Evolutionary conservation across 2,113 vertebrate genomes (phyloP).

Genomic region (Arothron firmamentum): DNA sequence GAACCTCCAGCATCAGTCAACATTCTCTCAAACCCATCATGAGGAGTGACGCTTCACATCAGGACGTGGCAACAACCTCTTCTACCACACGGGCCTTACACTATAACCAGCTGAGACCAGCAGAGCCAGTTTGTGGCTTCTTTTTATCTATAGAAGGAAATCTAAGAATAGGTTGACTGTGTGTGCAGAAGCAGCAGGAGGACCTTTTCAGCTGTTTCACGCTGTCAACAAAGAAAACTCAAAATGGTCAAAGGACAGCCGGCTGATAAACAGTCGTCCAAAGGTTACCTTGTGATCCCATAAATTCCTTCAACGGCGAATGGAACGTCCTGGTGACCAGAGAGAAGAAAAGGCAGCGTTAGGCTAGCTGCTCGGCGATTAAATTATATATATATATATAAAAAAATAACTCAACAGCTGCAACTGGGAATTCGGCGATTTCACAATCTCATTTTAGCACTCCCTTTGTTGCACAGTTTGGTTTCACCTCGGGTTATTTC

Average conservation of each 20-base stretch:
- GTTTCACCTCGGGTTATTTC: not conserved
- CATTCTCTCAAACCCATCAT: too few species aligned
- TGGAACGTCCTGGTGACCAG: conserved; percentile 61
- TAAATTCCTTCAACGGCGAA: conserved; percentile 72
- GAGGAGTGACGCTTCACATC: too few species aligned
- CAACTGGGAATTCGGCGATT: conserved; percentile 7
- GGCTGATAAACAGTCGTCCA: conserved; percentile 5
- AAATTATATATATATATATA: too few species aligned
- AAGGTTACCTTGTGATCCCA: conserved; percentile 79
- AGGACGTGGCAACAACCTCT: too few species aligned
- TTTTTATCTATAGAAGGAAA: too few species aligned
- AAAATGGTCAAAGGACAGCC: conserved; percentile 11
- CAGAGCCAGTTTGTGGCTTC: too few species aligned
- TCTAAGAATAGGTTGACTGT: too few species aligned
- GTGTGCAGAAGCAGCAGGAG: conserved; percentile 33
- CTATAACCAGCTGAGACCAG: too few species aligned
- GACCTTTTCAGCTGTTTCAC: conserved; percentile 64
- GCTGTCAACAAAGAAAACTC: conserved; percentile 72
- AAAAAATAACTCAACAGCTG: not conserved
- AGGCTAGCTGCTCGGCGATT: conserved; percentile 22
- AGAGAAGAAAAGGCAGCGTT: conserved; percentile 37
- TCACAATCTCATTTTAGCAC: conserved; percentile 23
- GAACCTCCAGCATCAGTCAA: too few species aligned
- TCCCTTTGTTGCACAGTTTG: conserved; percentile 6
- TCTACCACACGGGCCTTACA: too few species aligned